Evolutionary conservation across 2,797 vertebrate species (phyloP).

Genomic region (Varecia variegata): DNA sequence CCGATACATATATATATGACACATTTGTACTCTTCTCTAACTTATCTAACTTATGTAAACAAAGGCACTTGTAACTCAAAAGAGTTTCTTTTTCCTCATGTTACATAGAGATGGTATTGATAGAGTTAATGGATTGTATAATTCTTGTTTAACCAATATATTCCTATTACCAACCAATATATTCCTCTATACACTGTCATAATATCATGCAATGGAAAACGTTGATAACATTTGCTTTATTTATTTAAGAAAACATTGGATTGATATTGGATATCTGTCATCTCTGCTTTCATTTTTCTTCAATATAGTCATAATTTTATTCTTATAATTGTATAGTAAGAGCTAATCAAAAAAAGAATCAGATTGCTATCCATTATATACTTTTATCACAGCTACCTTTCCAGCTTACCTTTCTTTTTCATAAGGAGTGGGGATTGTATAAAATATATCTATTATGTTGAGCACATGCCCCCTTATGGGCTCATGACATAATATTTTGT

Average conservation of each 20-base stretch:
- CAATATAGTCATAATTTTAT: background rate
- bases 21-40: background rate
- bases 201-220: background rate
- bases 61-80: background rate
- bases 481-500: background rate
- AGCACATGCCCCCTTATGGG: background rate
- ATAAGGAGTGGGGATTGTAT: background rate
- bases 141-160: background rate
- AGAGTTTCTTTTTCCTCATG: background rate
- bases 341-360: background rate
- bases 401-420: background rate
- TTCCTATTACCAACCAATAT: background rate
- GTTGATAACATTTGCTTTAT: background rate
- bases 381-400: background rate
- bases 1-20: background rate
- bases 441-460: background rate
- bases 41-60: background rate
- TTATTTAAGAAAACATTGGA: background rate
- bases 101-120: background rate
- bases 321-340: background rate
- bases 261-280: background rate
- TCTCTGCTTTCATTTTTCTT: background rate
- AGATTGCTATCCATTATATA: background rate
- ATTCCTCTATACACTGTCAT: background rate
- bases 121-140: background rate